These are phyloP conservation scores for Oryctolagus cuniculus DNA, from an alignment of 2,113 vertebrate species.

Conservation along the genomic window mOryCun1.1 NC_091436.1:145321501-145322000, in stretches of 20 bases:
- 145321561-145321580: neutral
- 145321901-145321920: too few species aligned
- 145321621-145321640: neutral
- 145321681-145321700: neutral
- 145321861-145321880: too few species aligned
- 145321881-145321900: too few species aligned
- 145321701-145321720: fast-evolving
- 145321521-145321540: neutral
- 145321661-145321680: neutral
- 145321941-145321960: too few species aligned
- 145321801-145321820: neutral
- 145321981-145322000: too few species aligned
- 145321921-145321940: too few species aligned
- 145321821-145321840: neutral
- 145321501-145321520: neutral
- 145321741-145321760: neutral
- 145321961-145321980: too few species aligned
- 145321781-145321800: neutral
- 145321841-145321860: too few species aligned
- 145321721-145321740: neutral
- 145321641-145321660: too few species aligned
- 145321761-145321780: fast-evolving
- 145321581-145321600: neutral
- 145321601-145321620: neutral
- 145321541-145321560: neutral